These are phyloP conservation scores for Oxycera nigricornis DNA, from an alignment of 2,888 invertebrate genomes.

Conservation along the genomic window DNA sequence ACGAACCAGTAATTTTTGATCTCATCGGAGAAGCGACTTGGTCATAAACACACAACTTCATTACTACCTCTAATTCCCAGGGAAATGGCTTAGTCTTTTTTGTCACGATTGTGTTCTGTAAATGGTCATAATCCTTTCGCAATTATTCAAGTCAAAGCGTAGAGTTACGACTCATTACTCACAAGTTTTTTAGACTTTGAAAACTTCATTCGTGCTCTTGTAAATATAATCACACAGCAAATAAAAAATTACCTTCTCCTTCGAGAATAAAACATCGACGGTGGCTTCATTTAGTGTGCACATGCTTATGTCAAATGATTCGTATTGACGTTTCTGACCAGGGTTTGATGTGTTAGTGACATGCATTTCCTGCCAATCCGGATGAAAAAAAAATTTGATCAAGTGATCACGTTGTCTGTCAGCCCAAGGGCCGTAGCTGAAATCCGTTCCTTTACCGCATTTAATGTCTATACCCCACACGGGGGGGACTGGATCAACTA, in stretches of 20 bases:
- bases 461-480: conserved; percentile 96
- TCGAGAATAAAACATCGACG: conserved; percentile 95
- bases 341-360: conserved; percentile 83
- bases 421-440: conserved; percentile 99
- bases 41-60: no score
- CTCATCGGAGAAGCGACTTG: no score
- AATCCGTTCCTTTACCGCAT: conserved; percentile 89
- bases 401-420: conserved; percentile 95
- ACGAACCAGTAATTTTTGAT: no score
- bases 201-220: not conserved
- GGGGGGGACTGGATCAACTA: conserved; percentile 90
- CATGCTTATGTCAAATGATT: conserved; percentile 90
- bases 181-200: no score
- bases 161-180: no score
- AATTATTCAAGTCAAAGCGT: no score
- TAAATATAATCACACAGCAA: no score
- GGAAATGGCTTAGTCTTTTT: no score
- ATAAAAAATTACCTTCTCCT: conserved; percentile 65
- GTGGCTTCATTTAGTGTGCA: conserved; percentile 92
- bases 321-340: conserved; percentile 86
- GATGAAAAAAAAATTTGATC: conserved; percentile 95
- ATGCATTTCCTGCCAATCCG: conserved; percentile 80
- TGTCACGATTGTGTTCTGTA: no score
- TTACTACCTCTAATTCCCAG: no score
- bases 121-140: no score